Percentiles rank a stretch among this genome's conserved stretches.
Evolutionary conservation across 2,888 invertebrate species (phyloP).

Genomic region (Mythimna albipuncta): DNA sequence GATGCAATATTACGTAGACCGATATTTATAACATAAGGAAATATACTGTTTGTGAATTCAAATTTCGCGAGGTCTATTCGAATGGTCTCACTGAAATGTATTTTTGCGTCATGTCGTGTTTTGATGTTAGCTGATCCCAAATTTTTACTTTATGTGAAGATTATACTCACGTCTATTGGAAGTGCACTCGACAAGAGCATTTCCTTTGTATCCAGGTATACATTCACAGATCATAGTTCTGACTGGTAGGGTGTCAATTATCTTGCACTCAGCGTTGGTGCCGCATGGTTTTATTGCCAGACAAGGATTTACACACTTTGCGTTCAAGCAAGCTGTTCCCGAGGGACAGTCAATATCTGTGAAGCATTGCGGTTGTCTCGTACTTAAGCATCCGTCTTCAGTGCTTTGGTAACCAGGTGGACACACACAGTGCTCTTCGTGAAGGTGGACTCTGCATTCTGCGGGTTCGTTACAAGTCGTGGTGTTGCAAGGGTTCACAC

Average conservation of each 20-base stretch:
- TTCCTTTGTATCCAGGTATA: constrained; percentile 95
- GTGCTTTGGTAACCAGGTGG: constrained; percentile 94
- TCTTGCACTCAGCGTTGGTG: constrained; percentile 94
- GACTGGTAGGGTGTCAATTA: constrained; percentile 95
- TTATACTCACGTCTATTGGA: constrained; percentile 92
- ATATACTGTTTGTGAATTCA: neutral
- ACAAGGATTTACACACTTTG: constrained; percentile 96
- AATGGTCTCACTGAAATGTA: neutral
- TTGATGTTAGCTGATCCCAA: too few relatives aligned
- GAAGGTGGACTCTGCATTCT: constrained; percentile 94
- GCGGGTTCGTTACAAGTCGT: constrained; percentile 94
- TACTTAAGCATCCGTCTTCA: constrained; percentile 91
- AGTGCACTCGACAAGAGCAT: constrained; percentile 95
- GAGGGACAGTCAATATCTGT: constrained; percentile 96
- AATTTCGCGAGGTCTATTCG: neutral
- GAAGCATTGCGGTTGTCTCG: constrained; percentile 92
- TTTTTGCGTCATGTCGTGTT: neutral
- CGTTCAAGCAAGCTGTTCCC: constrained; percentile 95
- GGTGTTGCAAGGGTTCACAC: constrained; percentile 94
- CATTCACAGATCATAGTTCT: constrained; percentile 97
- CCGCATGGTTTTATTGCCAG: constrained; percentile 95
- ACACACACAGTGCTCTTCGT: constrained; percentile 95
- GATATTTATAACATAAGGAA: neutral
- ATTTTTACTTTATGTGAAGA: neutral
- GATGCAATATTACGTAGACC: neutral